Evolutionary conservation across 2,113 vertebrate genomes (phyloP).

Genomic region (Lucifuga dentata): DNA sequence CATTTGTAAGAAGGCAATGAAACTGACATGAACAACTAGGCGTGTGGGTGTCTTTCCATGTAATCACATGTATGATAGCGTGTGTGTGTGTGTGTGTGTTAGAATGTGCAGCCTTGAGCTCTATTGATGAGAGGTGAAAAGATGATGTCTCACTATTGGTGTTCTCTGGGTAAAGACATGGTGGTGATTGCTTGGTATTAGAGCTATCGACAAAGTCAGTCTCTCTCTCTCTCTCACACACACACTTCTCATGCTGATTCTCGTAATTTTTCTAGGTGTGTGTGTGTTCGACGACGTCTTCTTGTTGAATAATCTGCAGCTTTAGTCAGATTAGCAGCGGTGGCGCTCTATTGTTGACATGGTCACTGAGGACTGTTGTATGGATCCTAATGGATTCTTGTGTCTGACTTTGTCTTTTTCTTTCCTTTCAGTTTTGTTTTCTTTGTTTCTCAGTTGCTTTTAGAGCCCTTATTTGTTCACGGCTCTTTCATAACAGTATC

Average conservation of each 20-base stretch:
- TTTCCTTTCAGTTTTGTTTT: slow-evolving; percentile 10
- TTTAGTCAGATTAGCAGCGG: slow-evolving; percentile 79
- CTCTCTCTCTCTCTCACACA: neutral
- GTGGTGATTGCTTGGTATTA: slow-evolving; percentile 50
- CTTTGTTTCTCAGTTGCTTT: neutral
- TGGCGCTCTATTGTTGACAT: slow-evolving; percentile 66
- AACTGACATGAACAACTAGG: neutral
- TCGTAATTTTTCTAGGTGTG: slow-evolving; percentile 35
- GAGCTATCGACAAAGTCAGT: slow-evolving; percentile 28
- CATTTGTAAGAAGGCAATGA: neutral
- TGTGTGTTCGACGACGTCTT: slow-evolving; percentile 46
- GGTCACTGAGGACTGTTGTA: slow-evolving; percentile 54
- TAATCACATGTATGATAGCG: neutral
- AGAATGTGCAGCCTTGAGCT: neutral
- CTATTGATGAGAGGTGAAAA: slow-evolving; percentile 39
- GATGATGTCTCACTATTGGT: slow-evolving; percentile 34
- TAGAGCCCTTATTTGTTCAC: neutral
- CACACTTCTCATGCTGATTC: slow-evolving; percentile 28
- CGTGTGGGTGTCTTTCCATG: neutral
- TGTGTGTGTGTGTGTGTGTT: neutral
- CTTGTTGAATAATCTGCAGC: slow-evolving; percentile 77
- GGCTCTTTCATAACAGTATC: neutral
- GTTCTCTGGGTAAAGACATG: slow-evolving; percentile 23
- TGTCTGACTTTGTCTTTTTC: slow-evolving; percentile 7
- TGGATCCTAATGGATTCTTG: slow-evolving; percentile 61